These are phyloP conservation scores for Scleropages formosus DNA, from an alignment of 2,797 vertebrate genomes.

Conservation along the genomic window DNA sequence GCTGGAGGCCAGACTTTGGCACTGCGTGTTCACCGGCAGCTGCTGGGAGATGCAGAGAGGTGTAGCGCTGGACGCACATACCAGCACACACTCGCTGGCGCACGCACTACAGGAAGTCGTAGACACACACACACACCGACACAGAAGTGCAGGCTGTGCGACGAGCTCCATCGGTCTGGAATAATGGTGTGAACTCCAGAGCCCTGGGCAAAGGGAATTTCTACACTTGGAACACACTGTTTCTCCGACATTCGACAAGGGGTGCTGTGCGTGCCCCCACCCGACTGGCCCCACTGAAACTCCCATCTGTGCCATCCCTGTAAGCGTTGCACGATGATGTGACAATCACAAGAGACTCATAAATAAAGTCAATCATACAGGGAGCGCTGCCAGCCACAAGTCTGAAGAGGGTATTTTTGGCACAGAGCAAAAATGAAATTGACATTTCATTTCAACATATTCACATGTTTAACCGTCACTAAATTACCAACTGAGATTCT, in stretches of 20 bases:
- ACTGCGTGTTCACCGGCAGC: too few relatives aligned
- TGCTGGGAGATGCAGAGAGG: too few relatives aligned
- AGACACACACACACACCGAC: not conserved
- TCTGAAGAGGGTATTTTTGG: not conserved
- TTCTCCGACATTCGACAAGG: too few relatives aligned
- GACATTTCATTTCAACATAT: not conserved
- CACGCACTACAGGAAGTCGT: too few relatives aligned
- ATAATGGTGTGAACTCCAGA: too few relatives aligned
- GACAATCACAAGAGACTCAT: not conserved
- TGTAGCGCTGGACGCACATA: too few relatives aligned
- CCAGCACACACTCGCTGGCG: too few relatives aligned
- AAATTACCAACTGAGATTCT: not conserved
- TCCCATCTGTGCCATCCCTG: not conserved
- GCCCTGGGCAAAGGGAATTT: too few relatives aligned
- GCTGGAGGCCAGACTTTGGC: too few relatives aligned
- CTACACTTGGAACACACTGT: too few relatives aligned
- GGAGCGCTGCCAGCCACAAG: not conserved
- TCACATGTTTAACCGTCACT: not conserved
- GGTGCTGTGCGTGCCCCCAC: not conserved
- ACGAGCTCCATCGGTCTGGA: too few relatives aligned
- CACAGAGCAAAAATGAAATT: not conserved
- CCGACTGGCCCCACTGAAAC: not conserved
- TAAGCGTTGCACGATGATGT: not conserved
- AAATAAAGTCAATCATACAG: not conserved
- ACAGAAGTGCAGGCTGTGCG: too few relatives aligned